Evolutionary conservation across 2,888 invertebrate species (phyloP).

Genomic region (Dolichomitus sp.): DNA sequence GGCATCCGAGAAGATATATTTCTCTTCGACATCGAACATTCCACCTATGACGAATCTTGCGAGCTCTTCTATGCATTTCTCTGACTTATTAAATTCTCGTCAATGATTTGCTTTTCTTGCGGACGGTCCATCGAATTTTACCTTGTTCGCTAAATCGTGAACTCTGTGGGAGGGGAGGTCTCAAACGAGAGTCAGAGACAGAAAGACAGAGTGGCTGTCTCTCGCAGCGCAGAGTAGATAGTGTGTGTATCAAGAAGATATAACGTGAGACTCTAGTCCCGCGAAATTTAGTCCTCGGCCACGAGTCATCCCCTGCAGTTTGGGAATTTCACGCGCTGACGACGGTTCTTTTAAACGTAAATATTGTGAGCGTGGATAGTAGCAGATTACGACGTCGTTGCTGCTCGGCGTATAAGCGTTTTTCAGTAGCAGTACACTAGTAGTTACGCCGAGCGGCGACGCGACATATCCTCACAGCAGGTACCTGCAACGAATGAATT

Average conservation of each 20-base stretch:
- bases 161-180: constrained; percentile 38
- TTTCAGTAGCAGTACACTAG: constrained; percentile 66
- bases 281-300: constrained; percentile 25
- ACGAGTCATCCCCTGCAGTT: constrained; percentile 25
- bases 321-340: constrained; percentile 13
- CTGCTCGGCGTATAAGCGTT: constrained; percentile 74
- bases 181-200: constrained; percentile 44
- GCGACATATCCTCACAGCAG: constrained; percentile 84
- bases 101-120: constrained; percentile 23
- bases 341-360: constrained; percentile 48
- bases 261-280: constrained; percentile 27
- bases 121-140: constrained; percentile 54
- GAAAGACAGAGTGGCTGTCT: constrained; percentile 54
- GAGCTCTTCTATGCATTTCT: constrained; percentile 20
- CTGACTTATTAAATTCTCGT: constrained; percentile 4
- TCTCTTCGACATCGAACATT: constrained; percentile 55
- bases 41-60: constrained; percentile 49
- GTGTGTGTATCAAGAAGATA: constrained; percentile 21
- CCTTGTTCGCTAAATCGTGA: constrained; percentile 59
- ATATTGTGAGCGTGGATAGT: constrained; percentile 76
- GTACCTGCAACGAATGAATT: constrained; percentile 84
- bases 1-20: constrained; percentile 54
- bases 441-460: constrained; percentile 77
- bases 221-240: constrained; percentile 27
- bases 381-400: constrained; percentile 66